Evolutionary conservation across 1,140 invertebrate genomes (phyloP).

Genomic region (Ceratina japonica): DNA sequence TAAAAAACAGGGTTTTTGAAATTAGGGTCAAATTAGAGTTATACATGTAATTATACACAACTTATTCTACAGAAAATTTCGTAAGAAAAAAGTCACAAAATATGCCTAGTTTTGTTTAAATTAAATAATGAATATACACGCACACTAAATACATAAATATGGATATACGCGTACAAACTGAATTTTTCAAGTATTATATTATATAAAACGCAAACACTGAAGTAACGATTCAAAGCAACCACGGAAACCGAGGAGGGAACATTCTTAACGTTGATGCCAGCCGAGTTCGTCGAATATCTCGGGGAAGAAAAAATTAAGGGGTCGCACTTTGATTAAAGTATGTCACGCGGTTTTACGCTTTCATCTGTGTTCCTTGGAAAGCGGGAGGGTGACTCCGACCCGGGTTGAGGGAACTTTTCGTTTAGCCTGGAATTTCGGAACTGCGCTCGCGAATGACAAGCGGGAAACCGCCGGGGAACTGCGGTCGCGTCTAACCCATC

Average conservation of each 20-base stretch:
- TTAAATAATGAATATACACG: no score
- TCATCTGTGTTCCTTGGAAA: conserved; percentile 8
- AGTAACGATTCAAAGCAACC: conserved; percentile 70
- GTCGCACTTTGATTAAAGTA: conserved; percentile 62
- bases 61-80: no score
- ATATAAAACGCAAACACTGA: not conserved
- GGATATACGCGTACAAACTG: not conserved
- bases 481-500: conserved; percentile 16
- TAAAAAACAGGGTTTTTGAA: no score
- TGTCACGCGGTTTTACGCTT: conserved; percentile 57
- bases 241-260: conserved; percentile 66
- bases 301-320: conserved; percentile 62
- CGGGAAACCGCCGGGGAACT: not conserved
- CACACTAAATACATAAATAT: no score
- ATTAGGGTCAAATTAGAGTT: no score
- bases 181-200: not conserved
- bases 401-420: conserved; percentile 1
- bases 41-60: no score
- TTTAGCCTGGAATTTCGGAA: conserved; percentile 14
- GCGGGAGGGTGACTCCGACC: not conserved
- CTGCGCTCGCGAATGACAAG: conserved; percentile 18
- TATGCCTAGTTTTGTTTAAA: no score
- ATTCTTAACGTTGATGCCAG: conserved; percentile 65
- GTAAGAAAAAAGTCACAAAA: no score
- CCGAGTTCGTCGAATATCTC: conserved; percentile 72